These are phyloP conservation scores for Pterocles gutturalis DNA, from an alignment of 2,113 vertebrate species.

Conservation along the genomic window DNA sequence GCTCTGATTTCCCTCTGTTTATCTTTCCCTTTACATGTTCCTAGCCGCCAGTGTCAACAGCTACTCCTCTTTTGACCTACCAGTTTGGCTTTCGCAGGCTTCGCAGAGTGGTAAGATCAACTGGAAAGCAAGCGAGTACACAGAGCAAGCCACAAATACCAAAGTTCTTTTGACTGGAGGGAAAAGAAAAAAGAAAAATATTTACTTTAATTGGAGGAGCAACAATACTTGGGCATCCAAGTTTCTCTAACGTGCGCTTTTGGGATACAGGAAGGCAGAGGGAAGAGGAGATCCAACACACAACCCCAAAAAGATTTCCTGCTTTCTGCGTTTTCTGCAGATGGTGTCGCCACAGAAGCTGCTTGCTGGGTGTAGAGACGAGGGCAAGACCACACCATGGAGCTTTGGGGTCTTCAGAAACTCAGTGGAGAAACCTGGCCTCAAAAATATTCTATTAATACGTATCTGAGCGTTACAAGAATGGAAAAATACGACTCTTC, in stretches of 20 bases:
- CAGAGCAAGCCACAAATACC: conserved; percentile 1
- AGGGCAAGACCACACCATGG: rapidly evolving
- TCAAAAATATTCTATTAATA: not conserved
- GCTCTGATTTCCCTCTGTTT: conserved; percentile 59
- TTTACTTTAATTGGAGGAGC: not conserved
- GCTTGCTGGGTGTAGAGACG: not conserved
- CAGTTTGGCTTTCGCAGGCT: conserved; percentile 27
- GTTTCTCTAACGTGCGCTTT: not conserved
- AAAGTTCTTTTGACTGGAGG: not conserved
- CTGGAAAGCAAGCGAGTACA: not conserved
- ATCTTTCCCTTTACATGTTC: conserved; percentile 48
- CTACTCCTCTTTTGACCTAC: conserved; percentile 64
- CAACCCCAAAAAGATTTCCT: not conserved
- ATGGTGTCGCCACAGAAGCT: not conserved
- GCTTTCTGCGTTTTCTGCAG: not conserved
- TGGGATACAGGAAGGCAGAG: rapidly evolving
- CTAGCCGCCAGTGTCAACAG: conserved; percentile 63
- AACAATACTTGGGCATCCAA: rapidly evolving
- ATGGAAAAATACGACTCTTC: not conserved
- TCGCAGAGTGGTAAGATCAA: not conserved
- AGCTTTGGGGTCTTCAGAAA: not conserved
- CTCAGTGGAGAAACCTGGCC: not conserved
- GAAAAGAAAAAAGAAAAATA: not conserved
- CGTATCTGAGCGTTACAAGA: rapidly evolving
- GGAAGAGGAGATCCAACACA: not conserved